Base-by-base conservation (phyloP, 1,140 invertebrate species). In the Plodia interpunctella region DNA sequence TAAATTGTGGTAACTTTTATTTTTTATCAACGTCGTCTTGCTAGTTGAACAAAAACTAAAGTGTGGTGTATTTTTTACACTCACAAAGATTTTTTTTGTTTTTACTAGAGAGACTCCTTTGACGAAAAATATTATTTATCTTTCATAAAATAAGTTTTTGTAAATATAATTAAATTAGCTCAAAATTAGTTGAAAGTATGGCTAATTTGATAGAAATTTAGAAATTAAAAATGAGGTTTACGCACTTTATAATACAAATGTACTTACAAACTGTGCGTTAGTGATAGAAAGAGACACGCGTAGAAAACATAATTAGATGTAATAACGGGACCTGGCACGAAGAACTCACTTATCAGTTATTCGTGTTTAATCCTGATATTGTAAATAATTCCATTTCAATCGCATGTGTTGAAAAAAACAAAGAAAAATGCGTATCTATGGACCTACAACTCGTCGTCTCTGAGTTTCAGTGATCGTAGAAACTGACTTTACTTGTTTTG, bases 401-500 rank as follows among this genome's bases (percentile, higher is more conserved):
- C 21, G 13, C 1, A 44, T 3, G 9, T 15, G 38, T 44, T 15
- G n/a, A 44, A 15, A n/a, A 44, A 15, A 44, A 44, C 2, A 15
- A 44, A n/a, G n/a, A 44, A 44, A 28, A 10, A 44, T 15, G 38
- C 38, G 76, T 79, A 78, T 83, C 2, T 44, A 17, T 44, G 38
- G 15, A 44, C 15, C 38, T 44, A 0, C n/a, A 44, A 15, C 13
- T 2, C n/a, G 13, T 2, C 15, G 15, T 6, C n/a, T 44, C 38
- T 44, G 5, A 15, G 15, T 44, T 44, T 44, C 38, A 44, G 38
- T 44, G 38, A 44, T 15, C n/a, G 38, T 35, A 35, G 15, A 44
- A 44, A n/a, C 38, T n/a, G n/a, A 17, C 78, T 84, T 84, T 82
- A 83, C 76, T 84, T 88, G 83, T 87, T 87, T 88, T 85, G 83